Conservation (phyloP, 2,888 invertebrate genomes). For the Agrochola lychnidis region DNA sequence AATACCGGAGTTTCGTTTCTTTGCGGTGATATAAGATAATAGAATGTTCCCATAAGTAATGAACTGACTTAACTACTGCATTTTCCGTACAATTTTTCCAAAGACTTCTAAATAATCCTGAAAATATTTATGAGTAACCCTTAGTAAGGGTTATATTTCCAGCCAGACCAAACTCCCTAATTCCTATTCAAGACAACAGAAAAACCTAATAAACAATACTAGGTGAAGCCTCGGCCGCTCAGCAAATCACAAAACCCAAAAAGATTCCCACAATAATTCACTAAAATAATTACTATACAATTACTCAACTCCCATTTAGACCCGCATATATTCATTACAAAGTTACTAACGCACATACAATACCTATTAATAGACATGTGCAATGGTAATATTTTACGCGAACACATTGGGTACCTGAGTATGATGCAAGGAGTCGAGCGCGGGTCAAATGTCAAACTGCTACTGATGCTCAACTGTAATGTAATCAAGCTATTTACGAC, state of each 20-base stretch:
- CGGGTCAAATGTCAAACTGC: conserved; percentile 54
- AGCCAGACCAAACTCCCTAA: no score
- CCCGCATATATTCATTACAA: conserved; percentile 1
- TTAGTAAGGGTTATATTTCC: neutral
- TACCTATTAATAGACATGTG: conserved; percentile 16
- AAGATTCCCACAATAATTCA: conserved; percentile 8
- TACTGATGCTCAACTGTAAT: conserved; percentile 41
- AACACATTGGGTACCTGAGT: conserved; percentile 16
- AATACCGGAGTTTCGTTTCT: conserved; percentile 61
- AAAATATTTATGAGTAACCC: neutral
- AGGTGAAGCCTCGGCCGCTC: neutral
- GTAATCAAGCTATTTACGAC: conserved; percentile 39
- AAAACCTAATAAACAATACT: neutral
- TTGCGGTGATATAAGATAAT: conserved; percentile 44
- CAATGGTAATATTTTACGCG: conserved; percentile 50
- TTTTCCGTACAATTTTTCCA: neutral
- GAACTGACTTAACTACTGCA: neutral
- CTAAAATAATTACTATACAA: conserved; percentile 15
- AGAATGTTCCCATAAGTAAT: conserved; percentile 53
- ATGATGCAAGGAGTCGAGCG: conserved; percentile 44
- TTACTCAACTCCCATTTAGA: conserved; percentile 5
- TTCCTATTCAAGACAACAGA: neutral
- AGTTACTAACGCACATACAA: conserved; percentile 32
- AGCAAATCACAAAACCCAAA: neutral
- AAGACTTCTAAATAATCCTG: neutral